phyloP scores from a whole-genome alignment of 2,888 invertebrate species.

The Serripes groenlandicus region DNA sequence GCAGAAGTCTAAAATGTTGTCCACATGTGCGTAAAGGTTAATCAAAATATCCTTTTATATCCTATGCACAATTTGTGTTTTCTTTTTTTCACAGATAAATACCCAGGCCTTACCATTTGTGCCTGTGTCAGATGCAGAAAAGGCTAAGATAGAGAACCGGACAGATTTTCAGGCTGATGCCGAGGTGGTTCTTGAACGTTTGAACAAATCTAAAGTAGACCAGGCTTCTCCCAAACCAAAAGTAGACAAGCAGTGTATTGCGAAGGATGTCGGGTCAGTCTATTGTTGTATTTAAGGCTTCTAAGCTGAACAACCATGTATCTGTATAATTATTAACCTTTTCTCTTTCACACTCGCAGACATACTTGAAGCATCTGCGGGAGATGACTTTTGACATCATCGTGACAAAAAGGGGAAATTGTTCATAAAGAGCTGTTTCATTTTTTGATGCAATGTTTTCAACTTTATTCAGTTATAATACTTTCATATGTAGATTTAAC shows the following conservation, averaged over 20 bases:
- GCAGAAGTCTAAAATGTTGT: no score
- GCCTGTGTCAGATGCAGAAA: conserved; percentile 59
- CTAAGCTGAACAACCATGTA: not conserved
- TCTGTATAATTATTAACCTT: not conserved
- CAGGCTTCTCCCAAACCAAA: conserved; percentile 63
- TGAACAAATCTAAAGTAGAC: conserved; percentile 44
- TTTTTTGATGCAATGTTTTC: not conserved
- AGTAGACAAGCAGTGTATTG: conserved; percentile 82
- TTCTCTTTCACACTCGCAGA: not conserved
- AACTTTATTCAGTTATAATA: no score
- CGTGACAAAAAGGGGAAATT: not conserved
- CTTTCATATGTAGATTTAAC: no score
- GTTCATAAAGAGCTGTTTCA: not conserved
- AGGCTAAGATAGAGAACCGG: conserved; percentile 42
- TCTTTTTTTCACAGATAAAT: conserved; percentile 69
- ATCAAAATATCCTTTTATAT: no score
- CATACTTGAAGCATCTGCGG: not conserved
- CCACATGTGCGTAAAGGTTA: no score
- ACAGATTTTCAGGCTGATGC: conserved; percentile 81
- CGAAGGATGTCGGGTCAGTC: conserved; percentile 78
- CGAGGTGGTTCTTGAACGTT: conserved; percentile 77
- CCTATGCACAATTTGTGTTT: not conserved
- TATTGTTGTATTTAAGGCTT: no score
- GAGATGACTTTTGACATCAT: not conserved
- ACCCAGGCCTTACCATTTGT: conserved; percentile 68